Conservation (phyloP, 2,888 invertebrate species). For the Trilocha varians region DNA sequence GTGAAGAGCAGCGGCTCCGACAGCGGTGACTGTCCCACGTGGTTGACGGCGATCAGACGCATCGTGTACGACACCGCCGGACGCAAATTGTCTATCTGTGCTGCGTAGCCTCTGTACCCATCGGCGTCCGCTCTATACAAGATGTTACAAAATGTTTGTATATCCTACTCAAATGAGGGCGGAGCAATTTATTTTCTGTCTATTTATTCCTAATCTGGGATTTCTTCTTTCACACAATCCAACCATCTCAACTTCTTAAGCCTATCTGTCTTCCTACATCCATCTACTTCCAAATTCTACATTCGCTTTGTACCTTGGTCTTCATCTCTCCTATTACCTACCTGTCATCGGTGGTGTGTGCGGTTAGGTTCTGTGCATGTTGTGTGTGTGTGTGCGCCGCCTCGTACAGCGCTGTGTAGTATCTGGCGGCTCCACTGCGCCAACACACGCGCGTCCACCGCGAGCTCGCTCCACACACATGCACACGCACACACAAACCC, state of each 20-base stretch:
- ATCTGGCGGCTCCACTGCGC: slow-evolving; percentile 30
- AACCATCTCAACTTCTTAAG: too few relatives aligned
- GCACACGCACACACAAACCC: slow-evolving; percentile 73
- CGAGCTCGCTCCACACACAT: slow-evolving; percentile 73
- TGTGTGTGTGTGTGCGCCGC: slow-evolving; percentile 30
- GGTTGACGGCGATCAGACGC: slow-evolving; percentile 78
- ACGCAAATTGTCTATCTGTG: slow-evolving; percentile 65
- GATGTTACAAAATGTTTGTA: background rate
- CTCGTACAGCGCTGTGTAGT: slow-evolving; percentile 33
- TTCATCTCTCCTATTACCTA: slow-evolving; percentile 17
- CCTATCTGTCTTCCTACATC: too few relatives aligned
- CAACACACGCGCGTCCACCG: slow-evolving; percentile 75
- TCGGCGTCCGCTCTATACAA: slow-evolving; percentile 23
- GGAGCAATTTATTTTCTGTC: too few relatives aligned
- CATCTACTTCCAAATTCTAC: background rate
- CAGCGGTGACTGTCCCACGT: slow-evolving; percentile 80
- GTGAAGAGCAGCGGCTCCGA: slow-evolving; percentile 78
- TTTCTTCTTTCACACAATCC: too few relatives aligned
- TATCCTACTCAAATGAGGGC: too few relatives aligned
- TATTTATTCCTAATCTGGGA: too few relatives aligned
- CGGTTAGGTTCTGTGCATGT: too few relatives aligned
- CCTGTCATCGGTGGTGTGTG: slow-evolving; percentile 19
- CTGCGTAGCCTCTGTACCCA: slow-evolving; percentile 20
- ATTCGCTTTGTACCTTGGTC: background rate
- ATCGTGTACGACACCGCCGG: slow-evolving; percentile 81